phyloP scores from a whole-genome alignment of 2,888 invertebrate species.

The Lasioglossum pauxillum region DNA sequence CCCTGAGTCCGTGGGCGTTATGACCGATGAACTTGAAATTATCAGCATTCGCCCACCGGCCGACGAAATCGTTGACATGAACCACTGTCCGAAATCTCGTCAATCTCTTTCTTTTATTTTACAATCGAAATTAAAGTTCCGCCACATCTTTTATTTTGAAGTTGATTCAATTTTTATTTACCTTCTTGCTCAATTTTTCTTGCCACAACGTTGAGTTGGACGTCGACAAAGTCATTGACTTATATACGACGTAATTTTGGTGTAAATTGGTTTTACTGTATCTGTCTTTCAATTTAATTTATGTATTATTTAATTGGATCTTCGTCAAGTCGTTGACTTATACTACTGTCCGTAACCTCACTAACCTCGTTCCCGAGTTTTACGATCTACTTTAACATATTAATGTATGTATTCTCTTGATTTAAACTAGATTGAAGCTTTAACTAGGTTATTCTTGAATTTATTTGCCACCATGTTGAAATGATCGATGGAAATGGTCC shows the following conservation, averaged over 20 bases:
- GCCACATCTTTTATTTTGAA: background rate
- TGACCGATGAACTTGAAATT: constrained; percentile 25
- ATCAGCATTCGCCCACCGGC: constrained; percentile 6
- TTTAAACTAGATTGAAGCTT: too few relatives aligned
- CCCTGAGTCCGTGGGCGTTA: constrained; percentile 30
- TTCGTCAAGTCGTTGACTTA: background rate
- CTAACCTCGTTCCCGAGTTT: too few relatives aligned
- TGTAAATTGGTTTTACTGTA: too few relatives aligned
- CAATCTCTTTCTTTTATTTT: background rate
- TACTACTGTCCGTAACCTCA: background rate
- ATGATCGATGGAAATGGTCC: too few relatives aligned
- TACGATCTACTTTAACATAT: too few relatives aligned
- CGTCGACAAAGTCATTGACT: background rate
- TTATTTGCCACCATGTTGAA: background rate
- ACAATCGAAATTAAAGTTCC: background rate
- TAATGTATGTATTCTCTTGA: too few relatives aligned
- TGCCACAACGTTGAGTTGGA: background rate
- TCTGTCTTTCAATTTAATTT: too few relatives aligned
- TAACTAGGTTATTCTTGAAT: too few relatives aligned
- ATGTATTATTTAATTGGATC: too few relatives aligned
- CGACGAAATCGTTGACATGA: background rate
- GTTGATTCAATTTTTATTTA: background rate
- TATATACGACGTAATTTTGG: background rate
- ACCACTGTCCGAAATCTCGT: background rate
- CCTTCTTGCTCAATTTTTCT: background rate